These are phyloP conservation scores for Pteropus rufus DNA, from an alignment of 2,797 vertebrate genomes.

Conservation along the genomic window DNA sequence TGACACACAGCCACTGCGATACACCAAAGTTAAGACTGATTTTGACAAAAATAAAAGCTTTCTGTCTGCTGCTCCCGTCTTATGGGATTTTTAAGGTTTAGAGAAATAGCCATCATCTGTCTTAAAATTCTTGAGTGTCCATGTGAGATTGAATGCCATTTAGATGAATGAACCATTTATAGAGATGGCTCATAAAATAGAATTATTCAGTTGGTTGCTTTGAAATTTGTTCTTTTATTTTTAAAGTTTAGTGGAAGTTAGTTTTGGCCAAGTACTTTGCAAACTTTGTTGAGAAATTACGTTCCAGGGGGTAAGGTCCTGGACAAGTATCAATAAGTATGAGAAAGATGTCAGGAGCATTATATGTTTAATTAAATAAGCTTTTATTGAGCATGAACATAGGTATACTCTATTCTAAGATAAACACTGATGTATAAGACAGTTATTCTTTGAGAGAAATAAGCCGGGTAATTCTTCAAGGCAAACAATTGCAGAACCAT, in stretches of 20 bases:
- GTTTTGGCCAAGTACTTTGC: neutral
- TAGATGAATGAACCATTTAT: constrained; percentile 28
- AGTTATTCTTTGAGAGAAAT: neutral
- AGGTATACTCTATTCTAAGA: neutral
- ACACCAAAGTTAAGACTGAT: neutral
- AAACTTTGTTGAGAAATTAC: neutral
- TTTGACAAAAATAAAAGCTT: neutral
- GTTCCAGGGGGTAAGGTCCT: neutral
- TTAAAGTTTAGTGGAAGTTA: neutral
- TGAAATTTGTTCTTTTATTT: constrained; percentile 41
- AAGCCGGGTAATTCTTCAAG: neutral
- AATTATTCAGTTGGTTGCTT: neutral
- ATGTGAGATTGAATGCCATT: neutral
- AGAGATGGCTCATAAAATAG: neutral
- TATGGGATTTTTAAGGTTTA: neutral
- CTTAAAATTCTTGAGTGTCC: constrained; percentile 17
- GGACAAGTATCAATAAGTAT: neutral
- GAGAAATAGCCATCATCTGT: neutral
- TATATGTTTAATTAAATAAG: neutral
- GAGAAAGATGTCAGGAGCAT: neutral
- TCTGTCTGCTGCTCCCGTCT: neutral
- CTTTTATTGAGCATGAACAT: neutral
- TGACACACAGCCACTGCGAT: neutral
- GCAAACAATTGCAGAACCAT: neutral
- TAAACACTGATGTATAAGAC: neutral